phyloP scores from a whole-genome alignment of 2,888 invertebrate species.

The Fabriciana adippe region DNA sequence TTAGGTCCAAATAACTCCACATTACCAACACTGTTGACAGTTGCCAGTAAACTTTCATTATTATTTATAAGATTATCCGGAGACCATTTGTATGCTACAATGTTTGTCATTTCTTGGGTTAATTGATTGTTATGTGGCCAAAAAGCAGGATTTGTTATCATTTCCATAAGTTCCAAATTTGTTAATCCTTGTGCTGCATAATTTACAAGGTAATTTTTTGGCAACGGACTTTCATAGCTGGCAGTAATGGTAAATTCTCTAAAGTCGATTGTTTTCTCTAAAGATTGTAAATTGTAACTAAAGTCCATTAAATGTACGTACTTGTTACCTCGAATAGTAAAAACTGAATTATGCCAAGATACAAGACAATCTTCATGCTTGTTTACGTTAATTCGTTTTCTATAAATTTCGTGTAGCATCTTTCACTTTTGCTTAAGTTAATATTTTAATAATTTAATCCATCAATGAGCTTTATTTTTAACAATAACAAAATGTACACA shows the following conservation, averaged over 20 bases:
- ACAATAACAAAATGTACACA: neutral
- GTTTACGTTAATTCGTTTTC: slow-evolving; percentile 49
- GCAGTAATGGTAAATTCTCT: slow-evolving; percentile 51
- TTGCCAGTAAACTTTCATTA: slow-evolving; percentile 53
- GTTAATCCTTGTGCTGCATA: slow-evolving; percentile 50
- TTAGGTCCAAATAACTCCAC: slow-evolving; percentile 53
- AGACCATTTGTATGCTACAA: slow-evolving; percentile 59
- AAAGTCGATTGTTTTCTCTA: slow-evolving; percentile 62
- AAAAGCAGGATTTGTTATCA: slow-evolving; percentile 61
- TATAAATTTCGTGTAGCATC: slow-evolving; percentile 58
- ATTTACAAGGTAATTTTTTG: slow-evolving; percentile 49
- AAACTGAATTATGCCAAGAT: slow-evolving; percentile 55
- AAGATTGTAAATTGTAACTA: slow-evolving; percentile 54
- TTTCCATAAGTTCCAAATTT: slow-evolving; percentile 60
- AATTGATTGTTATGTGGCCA: slow-evolving; percentile 65
- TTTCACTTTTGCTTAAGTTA: slow-evolving; percentile 29
- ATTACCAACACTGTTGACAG: slow-evolving; percentile 66
- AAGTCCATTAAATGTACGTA: slow-evolving; percentile 59
- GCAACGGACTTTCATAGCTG: slow-evolving; percentile 56
- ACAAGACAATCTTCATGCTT: slow-evolving; percentile 56
- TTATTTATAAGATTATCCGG: slow-evolving; percentile 52
- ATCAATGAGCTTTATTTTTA: neutral
- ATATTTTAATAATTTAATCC: neutral
- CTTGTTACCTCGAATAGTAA: slow-evolving; percentile 58
- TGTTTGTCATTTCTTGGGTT: slow-evolving; percentile 55